Evolutionary conservation across 1,140 invertebrate genomes (phyloP), one percentile per base, ranked within the genome.

Genomic region (Drosophila jambulina): DNA sequence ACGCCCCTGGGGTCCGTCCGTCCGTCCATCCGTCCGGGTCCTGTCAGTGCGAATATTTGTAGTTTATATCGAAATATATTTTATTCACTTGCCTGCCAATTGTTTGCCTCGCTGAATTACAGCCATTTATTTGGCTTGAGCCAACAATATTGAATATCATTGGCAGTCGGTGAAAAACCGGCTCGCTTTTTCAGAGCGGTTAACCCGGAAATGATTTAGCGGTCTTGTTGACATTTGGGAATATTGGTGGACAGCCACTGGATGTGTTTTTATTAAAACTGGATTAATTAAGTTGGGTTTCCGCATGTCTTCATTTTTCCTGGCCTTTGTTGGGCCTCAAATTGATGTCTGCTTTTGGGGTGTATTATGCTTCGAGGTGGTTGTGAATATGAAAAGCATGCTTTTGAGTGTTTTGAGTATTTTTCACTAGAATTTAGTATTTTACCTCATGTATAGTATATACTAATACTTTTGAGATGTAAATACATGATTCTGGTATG

Each of bases 31-130:
- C 23, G 32, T 40, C 25, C 49, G 45, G 38, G 2, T 13, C 27
- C 42, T 68, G 80, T 67, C 56, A 58, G 8, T 59, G 49, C 45
- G 45, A 59, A 65, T 78, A 71, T 71, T 85, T 81, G 62, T 63
- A 61, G 65, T 71, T 67, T 67, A 72, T 77, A 56, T 67, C 67
- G 57, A 64, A 65, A 46, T 46, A 46, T 57, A 60, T 68, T 60
- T 46, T 63, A 80, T 48, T 68, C 54, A 53, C 56, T 69, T 57
- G 70, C 38, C 58, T 42, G 75, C 57, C 75, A 78, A 80, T 70
- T 70, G 59, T 56, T 59, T 21, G 67, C 29, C 15, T 34, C 67
- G 46, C 25, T 80, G 57, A 76, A 54, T 76, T 76, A 76, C 67
- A 27, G 25, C 56, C 40, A 48, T 70, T 75, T 56, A 56, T 77